Base-by-base conservation (phyloP, 2,113 vertebrate genomes). In the Anthoscopus minutus region DNA sequence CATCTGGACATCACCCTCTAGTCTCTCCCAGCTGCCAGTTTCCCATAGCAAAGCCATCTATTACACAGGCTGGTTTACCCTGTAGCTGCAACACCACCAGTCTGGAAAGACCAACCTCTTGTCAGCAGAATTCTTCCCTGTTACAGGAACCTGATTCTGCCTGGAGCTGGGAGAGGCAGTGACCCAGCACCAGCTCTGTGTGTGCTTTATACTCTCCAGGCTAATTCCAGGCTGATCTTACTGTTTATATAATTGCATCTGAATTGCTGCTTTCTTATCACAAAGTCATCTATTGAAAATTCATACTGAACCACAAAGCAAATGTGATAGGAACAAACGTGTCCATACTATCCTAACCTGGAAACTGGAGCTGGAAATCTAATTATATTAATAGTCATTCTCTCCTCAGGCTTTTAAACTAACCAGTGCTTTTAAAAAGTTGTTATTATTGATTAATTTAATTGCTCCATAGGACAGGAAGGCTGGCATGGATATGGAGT, bases 161-260 rank as follows among this genome's bases (percentile, higher is more conserved):
- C 95, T 96, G 73, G 81, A 96, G 79, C 95, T 82, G 88, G 88
- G 72, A 81, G 96, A 94, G 94, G 71, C 84, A 96, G 80, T 97
- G 95, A 97, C 69, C 92, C 88, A 96, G 94, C 90, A 77, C 84
- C 82, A 94, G 86, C 93, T 94, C 93, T 23, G 80, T 37, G 82
- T 76, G 94, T 58, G 90, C 95, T 98, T 98, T 98, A 98, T 98
- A 98, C 66, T 88, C 97, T 96, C 96, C 95, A 84, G 71, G 91
- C 95, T 98, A 98, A 98, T 97, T 96, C 96, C 96, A 89, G 82
- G 93, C 91, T 98, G 86, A 98, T 97, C 97, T 97, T 96, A 85
- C 88, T 96, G 97, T 97, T 98, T 98, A 98, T 97, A 96, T 97
- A 98, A 98, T 94, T 97, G 93, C 60, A 86, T 97, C 94, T 97